Base-by-base conservation (phyloP, 64 coral and sea anemone species). In the Montipora cactus region DNA sequence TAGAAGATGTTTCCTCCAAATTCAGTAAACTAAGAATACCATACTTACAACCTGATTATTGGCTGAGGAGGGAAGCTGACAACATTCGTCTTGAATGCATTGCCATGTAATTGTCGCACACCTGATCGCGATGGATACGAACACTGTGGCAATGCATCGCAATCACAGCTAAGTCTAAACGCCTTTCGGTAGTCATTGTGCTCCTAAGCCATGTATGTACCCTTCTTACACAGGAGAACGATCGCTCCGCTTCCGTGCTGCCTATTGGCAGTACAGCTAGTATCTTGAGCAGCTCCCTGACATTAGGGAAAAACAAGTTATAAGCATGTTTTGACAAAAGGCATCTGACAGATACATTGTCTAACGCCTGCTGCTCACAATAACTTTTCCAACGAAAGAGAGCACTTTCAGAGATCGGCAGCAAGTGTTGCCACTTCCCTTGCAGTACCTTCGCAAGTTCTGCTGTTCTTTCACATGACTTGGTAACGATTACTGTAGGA, bases 271-370 rank as follows among this genome's bases (percentile, higher is more conserved):
- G 89, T 67, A 93, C 95, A 83, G 95, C 95, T 79, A 96, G 87
- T 87, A 96, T 90, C 87, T 96, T 96, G 66, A 96, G 90, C 53
- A 96, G 95, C 80, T 96, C 95, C 66, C 86, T 88, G 68, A 96
- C 70, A 64, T 93, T 96, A 71, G 90, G 89, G 79, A 91, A 87
- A 89, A 96, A 91, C 77, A 91, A 84, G 74, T 90, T 87, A 85
- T 96, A 85, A 89, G 86, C 90, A 93, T 93, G 89, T 72, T 62
- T 95, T 91, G 88, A 80, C 83, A 95, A 59, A 81, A 91, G 94
- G 75, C 75, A 48, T 58, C 88, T 91, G 64, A 95, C 89, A 87
- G 94, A 95, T 48, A 91, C 83, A 73, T 95, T 88, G 74, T 64
- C 89, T 75, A 88, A 61, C 87, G 74, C 82, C 81, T 90, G 79